These are phyloP conservation scores for Hemicentrotus pulcherrimus DNA, from an alignment of 35 echinoderm and acorn worm genomes.

Conservation along the genomic window DNA sequence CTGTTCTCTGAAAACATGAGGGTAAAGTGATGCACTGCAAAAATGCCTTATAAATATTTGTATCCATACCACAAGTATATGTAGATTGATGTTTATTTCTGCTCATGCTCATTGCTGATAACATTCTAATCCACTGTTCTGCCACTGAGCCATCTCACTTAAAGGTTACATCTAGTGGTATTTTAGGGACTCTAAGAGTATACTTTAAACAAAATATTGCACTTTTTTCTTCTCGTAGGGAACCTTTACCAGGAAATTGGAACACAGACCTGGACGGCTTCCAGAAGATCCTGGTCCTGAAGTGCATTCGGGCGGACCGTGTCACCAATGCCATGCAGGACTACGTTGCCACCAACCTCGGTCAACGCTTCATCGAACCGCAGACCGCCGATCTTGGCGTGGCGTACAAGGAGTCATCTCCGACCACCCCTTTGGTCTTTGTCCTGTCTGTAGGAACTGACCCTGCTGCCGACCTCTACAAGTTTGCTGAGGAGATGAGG, in stretches of 20 bases:
- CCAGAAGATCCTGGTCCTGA: conserved; percentile 92
- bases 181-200: too few species aligned
- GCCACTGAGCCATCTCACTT: too few species aligned
- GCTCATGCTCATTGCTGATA: too few species aligned
- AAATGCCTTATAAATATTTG: too few species aligned
- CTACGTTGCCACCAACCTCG: conserved; percentile 83
- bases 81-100: too few species aligned
- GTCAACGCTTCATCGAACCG: conserved; percentile 94
- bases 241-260: conserved; percentile 84
- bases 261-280: conserved; percentile 89
- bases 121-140: too few species aligned
- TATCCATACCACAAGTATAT: too few species aligned
- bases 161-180: too few species aligned
- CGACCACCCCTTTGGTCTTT: conserved; percentile 80
- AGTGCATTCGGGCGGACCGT: conserved; percentile 94
- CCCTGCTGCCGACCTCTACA: conserved; percentile 94
- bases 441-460: conserved; percentile 88
- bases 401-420: conserved; percentile 89
- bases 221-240: conserved; percentile 40
- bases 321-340: conserved; percentile 99
- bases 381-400: conserved; percentile 90
- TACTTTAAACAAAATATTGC: neutral
- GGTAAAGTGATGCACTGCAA: neutral
- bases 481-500: conserved; percentile 98
- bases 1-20: neutral